These are phyloP conservation scores for Drosophila nannoptera DNA, from an alignment of 1,140 invertebrate genomes.

Conservation along the genomic window DNA sequence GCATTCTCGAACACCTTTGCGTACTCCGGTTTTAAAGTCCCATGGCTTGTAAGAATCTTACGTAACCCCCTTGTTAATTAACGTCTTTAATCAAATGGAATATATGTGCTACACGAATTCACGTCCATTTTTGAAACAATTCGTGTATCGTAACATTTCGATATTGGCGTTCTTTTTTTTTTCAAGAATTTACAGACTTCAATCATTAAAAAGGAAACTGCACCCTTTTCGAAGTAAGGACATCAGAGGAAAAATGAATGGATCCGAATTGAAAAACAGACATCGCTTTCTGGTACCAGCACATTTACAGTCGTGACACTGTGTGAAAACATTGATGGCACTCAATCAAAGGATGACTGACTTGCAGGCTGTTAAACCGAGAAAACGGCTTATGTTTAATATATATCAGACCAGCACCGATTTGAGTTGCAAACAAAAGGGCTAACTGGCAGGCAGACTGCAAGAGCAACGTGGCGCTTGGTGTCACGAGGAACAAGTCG, in stretches of 20 bases:
- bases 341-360: constrained; percentile 58
- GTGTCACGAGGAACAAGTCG: not conserved
- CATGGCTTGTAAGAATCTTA: too few species aligned
- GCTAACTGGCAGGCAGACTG: constrained; percentile 33
- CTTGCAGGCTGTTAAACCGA: constrained; percentile 57
- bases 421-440: constrained; percentile 62
- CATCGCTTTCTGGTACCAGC: constrained; percentile 42
- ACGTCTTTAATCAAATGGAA: too few species aligned
- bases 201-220: constrained; percentile 26
- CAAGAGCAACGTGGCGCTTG: not conserved
- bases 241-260: constrained; percentile 61
- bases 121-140: too few species aligned
- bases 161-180: too few species aligned
- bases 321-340: constrained; percentile 53
- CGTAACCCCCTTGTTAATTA: too few species aligned
- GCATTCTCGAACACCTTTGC: too few species aligned
- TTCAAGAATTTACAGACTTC: constrained; percentile 10
- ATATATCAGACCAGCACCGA: constrained; percentile 54
- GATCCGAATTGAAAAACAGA: constrained; percentile 71
- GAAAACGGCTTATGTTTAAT: constrained; percentile 44
- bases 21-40: too few species aligned
- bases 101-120: too few species aligned
- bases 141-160: too few species aligned
- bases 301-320: constrained; percentile 24
- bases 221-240: constrained; percentile 22